Conservation (phyloP, 2,888 invertebrate genomes). For the Seira musarum region DNA sequence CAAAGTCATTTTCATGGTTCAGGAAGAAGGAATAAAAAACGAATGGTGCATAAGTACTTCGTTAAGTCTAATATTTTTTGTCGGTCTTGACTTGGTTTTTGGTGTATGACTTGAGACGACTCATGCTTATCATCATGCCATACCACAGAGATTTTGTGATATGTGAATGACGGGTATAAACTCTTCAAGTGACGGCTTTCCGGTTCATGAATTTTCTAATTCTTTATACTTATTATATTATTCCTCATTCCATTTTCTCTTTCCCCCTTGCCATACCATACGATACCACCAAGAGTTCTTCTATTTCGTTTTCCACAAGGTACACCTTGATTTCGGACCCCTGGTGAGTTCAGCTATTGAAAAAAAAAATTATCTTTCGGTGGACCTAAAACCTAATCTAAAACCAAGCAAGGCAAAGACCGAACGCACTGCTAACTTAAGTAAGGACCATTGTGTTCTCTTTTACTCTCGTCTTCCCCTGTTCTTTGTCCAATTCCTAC, state of each 20-base stretch:
- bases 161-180: conserved; percentile 68
- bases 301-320: conserved; percentile 34
- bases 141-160: conserved; percentile 55
- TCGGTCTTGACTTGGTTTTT: no score
- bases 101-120: conserved; percentile 33
- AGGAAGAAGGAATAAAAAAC: no score
- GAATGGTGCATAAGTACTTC: no score
- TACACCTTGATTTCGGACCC: conserved; percentile 68
- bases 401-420: no score
- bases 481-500: neutral
- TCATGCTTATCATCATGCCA: conserved; percentile 33
- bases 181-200: conserved; percentile 69
- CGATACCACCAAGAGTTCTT: no score
- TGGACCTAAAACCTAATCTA: neutral
- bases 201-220: conserved; percentile 66
- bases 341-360: conserved; percentile 67
- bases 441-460: no score
- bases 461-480: no score
- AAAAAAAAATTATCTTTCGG: neutral
- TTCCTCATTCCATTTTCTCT: neutral
- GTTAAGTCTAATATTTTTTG: no score
- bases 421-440: no score
- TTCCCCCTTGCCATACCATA: no score
- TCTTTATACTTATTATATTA: conserved; percentile 15
- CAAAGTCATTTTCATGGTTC: neutral